Conservation (phyloP, 2,888 invertebrate species). For the Stictocephala bisonia region DNA sequence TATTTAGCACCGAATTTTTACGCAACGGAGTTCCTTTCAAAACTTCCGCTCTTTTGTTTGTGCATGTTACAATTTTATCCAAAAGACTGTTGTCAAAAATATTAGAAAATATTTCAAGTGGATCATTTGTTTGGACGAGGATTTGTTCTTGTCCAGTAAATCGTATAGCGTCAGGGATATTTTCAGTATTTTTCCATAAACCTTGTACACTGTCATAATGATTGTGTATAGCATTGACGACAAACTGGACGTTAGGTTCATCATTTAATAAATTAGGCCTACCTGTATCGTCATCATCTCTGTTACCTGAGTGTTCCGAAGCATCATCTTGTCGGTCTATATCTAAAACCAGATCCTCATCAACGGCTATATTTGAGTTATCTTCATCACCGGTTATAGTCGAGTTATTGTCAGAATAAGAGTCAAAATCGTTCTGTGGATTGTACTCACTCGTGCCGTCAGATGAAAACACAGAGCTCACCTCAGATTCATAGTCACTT, state of each 20-base stretch:
- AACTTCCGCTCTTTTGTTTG: constrained; percentile 21
- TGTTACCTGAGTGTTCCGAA: constrained; percentile 6
- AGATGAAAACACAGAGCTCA: constrained; percentile 15
- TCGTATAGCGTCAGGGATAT: constrained; percentile 5
- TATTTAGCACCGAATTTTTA: constrained; percentile 20
- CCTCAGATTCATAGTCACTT: constrained; percentile 21
- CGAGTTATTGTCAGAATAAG: constrained; percentile 3
- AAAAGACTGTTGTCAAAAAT: constrained; percentile 28
- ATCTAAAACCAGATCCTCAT: constrained; percentile 21
- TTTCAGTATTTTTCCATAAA: constrained; percentile 19
- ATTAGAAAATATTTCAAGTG: constrained; percentile 26
- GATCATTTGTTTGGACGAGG: constrained; percentile 26
- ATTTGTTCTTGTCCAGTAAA: constrained; percentile 14
- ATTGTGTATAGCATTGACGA: constrained; percentile 17
- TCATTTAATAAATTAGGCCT: constrained; percentile 14
- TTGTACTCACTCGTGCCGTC: constrained; percentile 14
- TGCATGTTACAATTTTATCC: constrained; percentile 31
- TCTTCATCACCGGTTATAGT: not conserved
- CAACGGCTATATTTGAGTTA: not conserved
- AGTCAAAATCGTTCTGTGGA: constrained; percentile 1
- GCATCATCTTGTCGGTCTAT: no score
- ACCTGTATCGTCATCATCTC: not conserved
- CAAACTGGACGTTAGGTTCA: constrained; percentile 19
- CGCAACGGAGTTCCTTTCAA: constrained; percentile 6
- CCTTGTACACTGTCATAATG: constrained; percentile 4